Conservation (phyloP, 2,888 invertebrate genomes). For the Erynnis tages region DNA sequence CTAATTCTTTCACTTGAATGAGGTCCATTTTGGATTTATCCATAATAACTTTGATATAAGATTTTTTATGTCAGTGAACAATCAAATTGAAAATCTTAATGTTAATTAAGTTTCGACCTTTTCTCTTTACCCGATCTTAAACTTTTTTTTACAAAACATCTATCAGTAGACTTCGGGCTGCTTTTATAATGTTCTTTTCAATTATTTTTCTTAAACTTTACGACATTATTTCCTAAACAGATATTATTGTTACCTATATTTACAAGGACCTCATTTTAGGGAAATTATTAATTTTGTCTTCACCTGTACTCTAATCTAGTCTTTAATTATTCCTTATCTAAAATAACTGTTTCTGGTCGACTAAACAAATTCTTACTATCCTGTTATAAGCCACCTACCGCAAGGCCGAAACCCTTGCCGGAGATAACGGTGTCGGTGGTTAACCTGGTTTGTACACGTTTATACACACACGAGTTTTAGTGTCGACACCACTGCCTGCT, state of each 20-base stretch:
- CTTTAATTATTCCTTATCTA: slow-evolving; percentile 10
- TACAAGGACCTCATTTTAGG: slow-evolving; percentile 16
- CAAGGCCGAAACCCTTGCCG: slow-evolving; percentile 76
- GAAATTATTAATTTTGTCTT: slow-evolving; percentile 5
- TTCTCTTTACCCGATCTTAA: too few relatives aligned
- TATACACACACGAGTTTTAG: slow-evolving; percentile 51
- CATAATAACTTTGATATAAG: too few relatives aligned
- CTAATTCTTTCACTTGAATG: slow-evolving; percentile 16
- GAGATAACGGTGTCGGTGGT: slow-evolving; percentile 79
- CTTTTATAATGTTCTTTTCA: too few relatives aligned
- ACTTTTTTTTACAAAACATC: too few relatives aligned
- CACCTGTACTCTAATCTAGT: slow-evolving; percentile 3
- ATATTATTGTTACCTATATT: too few relatives aligned
- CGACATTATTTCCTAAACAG: too few relatives aligned
- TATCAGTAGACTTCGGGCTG: too few relatives aligned
- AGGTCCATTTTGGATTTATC: slow-evolving; percentile 12
- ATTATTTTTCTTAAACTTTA: too few relatives aligned
- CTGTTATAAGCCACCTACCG: slow-evolving; percentile 70
- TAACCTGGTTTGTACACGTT: slow-evolving; percentile 77
- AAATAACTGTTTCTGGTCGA: slow-evolving; percentile 32
- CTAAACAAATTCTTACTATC: slow-evolving; percentile 64
- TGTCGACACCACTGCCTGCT: slow-evolving; percentile 47
- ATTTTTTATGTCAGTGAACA: too few relatives aligned
- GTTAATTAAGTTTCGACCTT: too few relatives aligned
- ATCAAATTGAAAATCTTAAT: too few relatives aligned